These are phyloP conservation scores for Dermochelys coriacea DNA, from an alignment of 2,797 vertebrate genomes.

Conservation along the genomic window DNA sequence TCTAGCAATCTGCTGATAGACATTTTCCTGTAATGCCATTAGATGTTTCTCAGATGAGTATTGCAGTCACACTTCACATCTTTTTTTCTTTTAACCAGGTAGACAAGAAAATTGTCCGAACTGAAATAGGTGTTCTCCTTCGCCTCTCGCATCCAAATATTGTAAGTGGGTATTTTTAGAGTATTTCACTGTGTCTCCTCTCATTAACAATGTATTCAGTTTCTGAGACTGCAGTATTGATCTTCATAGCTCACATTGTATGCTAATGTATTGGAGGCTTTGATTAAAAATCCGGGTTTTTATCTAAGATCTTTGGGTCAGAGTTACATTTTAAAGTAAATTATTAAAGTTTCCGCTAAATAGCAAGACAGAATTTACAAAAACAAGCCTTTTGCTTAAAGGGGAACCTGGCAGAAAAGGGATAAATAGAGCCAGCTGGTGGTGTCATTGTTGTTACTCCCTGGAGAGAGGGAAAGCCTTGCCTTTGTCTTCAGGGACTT, in stretches of 20 bases:
- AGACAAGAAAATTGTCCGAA: constrained; percentile 92
- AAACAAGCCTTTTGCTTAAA: not conserved
- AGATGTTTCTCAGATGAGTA: not conserved
- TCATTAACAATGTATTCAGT: not conserved
- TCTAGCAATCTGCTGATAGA: not conserved
- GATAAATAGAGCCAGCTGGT: not conserved
- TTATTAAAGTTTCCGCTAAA: not conserved
- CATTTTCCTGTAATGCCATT: not conserved
- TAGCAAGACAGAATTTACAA: not conserved
- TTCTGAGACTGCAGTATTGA: not conserved
- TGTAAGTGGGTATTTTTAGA: constrained; percentile 81
- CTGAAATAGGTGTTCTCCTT: constrained; percentile 90
- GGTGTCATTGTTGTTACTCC: not conserved
- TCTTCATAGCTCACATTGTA: not conserved
- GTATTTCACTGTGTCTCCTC: not conserved
- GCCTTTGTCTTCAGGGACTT: not conserved
- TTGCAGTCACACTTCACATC: constrained; percentile 41
- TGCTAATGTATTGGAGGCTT: not conserved
- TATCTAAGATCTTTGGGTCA: not conserved
- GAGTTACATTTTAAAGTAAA: not conserved
- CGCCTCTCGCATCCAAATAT: constrained; percentile 92
- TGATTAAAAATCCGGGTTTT: not conserved
- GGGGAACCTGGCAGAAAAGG: not conserved
- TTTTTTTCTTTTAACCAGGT: constrained; percentile 79
- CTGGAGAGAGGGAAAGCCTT: not conserved